Evolutionary conservation across 2,113 vertebrate species (phyloP).

Genomic region (Oryzias melastigma): DNA sequence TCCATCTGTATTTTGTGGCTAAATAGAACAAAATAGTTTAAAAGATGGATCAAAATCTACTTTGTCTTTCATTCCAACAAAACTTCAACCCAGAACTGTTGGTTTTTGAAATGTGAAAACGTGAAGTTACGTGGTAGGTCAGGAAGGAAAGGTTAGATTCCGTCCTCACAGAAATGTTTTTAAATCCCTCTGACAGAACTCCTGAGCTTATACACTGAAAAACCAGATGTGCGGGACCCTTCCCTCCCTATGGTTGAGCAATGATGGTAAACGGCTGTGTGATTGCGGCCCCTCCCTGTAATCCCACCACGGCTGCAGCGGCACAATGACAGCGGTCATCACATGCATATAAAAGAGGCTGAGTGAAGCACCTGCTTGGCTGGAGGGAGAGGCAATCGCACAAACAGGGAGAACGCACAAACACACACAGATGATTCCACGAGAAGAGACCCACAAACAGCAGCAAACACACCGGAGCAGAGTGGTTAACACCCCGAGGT

Average conservation of each 20-base stretch:
- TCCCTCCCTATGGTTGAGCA: conserved; percentile 39
- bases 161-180: conserved; percentile 46
- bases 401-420: conserved; percentile 18
- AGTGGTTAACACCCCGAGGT: conserved; percentile 59
- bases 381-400: conserved; percentile 66
- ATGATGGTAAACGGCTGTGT: conserved; percentile 58
- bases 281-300: conserved; percentile 63
- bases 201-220: conserved; percentile 51
- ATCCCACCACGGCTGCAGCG: conserved; percentile 41
- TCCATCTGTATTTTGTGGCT: no score
- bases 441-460: conserved; percentile 33
- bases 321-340: conserved; percentile 62
- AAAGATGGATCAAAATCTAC: no score
- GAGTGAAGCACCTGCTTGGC: conserved; percentile 71
- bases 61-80: neutral
- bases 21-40: no score
- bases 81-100: conserved; percentile 25
- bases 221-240: conserved; percentile 61
- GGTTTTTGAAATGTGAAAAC: conserved; percentile 1
- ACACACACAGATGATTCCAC: conserved; percentile 31
- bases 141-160: conserved; percentile 30
- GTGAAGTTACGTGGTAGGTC: neutral
- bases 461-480: conserved; percentile 16
- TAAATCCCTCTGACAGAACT: conserved; percentile 50
- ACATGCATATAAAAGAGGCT: conserved; percentile 66